Percentiles rank a stretch among this genome's conserved stretches.
Conservation (phyloP, 2,113 vertebrate genomes). For the Macaca mulatta region DNA sequence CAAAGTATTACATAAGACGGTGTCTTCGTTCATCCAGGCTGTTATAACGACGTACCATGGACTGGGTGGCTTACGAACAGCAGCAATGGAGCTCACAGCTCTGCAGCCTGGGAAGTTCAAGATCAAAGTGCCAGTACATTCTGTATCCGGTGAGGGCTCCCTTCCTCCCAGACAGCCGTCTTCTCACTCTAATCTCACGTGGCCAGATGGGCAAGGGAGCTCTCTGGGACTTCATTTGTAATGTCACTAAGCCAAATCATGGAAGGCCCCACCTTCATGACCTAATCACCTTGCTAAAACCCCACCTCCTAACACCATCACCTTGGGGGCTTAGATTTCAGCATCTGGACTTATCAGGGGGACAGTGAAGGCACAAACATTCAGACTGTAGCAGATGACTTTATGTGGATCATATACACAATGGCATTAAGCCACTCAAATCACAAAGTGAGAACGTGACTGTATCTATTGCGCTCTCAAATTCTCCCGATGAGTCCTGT, state of each 20-base stretch:
- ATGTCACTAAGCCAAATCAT: background rate
- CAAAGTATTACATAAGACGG: fast-evolving
- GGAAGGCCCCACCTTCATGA: background rate
- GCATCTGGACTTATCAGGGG: no score
- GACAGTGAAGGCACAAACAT: no score
- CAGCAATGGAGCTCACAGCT: background rate
- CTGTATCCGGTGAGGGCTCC: background rate
- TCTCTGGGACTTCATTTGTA: background rate
- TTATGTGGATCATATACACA: fast-evolving
- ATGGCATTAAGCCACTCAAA: background rate
- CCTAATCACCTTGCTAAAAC: background rate
- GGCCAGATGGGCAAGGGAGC: fast-evolving
- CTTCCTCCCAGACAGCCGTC: background rate
- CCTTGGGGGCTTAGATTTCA: background rate
- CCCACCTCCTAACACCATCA: background rate
- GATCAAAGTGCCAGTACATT: no score
- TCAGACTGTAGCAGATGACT: background rate
- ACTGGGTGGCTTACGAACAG: background rate
- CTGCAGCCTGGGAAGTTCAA: no score
- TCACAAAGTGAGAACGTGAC: background rate
- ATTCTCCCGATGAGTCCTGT: background rate
- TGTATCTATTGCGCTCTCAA: fast-evolving
- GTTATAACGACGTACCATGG: fast-evolving
- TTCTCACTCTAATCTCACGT: background rate
- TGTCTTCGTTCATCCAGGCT: background rate